Conservation (phyloP, 1,140 invertebrate species). For the Rhizoglyphus robini region DNA sequence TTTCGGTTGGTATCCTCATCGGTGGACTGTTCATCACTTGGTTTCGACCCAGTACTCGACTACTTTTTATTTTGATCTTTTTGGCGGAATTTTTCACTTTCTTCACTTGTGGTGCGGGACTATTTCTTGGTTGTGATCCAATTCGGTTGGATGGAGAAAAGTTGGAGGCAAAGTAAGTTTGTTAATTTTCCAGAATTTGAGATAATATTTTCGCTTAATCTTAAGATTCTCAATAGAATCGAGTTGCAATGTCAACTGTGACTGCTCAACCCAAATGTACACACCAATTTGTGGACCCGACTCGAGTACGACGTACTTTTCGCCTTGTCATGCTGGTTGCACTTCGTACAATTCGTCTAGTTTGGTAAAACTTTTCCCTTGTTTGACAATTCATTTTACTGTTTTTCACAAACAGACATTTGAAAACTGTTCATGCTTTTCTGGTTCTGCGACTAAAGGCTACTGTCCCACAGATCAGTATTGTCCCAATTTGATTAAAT, state of each 20-base stretch:
- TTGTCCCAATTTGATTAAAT: too few species aligned
- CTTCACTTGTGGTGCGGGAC: background rate
- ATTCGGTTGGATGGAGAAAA: too few species aligned
- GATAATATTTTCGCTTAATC: too few species aligned
- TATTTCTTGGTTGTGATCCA: background rate
- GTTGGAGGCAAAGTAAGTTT: background rate
- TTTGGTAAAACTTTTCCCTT: too few species aligned
- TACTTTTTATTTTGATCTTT: background rate
- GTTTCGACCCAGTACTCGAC: background rate
- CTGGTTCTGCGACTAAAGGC: too few species aligned
- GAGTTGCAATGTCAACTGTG: constrained; percentile 31
- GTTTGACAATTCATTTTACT: too few species aligned
- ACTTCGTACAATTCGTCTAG: constrained; percentile 73
- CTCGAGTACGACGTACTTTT: constrained; percentile 54
- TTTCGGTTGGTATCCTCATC: background rate
- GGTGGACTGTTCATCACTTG: background rate
- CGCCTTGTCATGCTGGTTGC: too few species aligned
- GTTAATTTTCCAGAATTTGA: background rate
- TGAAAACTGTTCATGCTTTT: too few species aligned
- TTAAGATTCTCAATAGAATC: constrained; percentile 13
- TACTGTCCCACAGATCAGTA: too few species aligned
- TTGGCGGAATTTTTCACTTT: background rate
- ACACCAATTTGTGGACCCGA: constrained; percentile 56
- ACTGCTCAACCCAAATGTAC: constrained; percentile 24
- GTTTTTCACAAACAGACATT: too few species aligned